Conservation (phyloP, 2,113 vertebrate genomes). For the Pachyramphus minor region DNA sequence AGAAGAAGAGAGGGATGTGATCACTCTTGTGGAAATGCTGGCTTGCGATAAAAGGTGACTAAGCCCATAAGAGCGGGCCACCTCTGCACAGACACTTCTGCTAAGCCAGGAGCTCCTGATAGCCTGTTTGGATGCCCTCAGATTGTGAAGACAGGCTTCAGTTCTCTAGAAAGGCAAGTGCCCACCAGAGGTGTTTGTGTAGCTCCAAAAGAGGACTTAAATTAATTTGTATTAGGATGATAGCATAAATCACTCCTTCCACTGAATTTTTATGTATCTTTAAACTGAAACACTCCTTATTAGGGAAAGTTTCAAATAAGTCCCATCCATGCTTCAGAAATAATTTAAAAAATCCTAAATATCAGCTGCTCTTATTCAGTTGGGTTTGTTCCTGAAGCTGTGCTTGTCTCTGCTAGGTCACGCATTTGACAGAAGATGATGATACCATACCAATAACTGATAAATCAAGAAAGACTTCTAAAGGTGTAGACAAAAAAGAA, state of each 20-base stretch:
- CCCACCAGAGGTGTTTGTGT: background rate
- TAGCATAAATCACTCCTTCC: rapidly evolving
- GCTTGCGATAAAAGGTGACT: background rate
- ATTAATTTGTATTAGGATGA: background rate
- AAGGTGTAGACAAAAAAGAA: background rate
- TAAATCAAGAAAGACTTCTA: background rate
- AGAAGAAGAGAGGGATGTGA: background rate
- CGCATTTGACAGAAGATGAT: background rate
- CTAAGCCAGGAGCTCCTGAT: background rate
- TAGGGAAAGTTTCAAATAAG: background rate
- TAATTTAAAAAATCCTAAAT: background rate
- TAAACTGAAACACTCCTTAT: background rate
- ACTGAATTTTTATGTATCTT: background rate
- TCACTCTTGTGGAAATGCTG: background rate
- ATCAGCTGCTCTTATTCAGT: background rate
- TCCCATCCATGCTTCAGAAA: background rate
- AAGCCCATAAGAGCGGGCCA: background rate
- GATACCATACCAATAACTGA: background rate
- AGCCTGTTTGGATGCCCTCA: background rate
- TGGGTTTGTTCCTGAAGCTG: background rate
- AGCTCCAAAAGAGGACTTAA: background rate
- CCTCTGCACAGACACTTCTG: background rate
- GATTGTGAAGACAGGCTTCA: background rate
- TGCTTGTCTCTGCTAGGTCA: background rate
- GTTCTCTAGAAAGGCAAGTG: background rate